phyloP scores from a whole-genome alignment of 2,113 vertebrate genomes.

The Megaceryle torquata region DNA sequence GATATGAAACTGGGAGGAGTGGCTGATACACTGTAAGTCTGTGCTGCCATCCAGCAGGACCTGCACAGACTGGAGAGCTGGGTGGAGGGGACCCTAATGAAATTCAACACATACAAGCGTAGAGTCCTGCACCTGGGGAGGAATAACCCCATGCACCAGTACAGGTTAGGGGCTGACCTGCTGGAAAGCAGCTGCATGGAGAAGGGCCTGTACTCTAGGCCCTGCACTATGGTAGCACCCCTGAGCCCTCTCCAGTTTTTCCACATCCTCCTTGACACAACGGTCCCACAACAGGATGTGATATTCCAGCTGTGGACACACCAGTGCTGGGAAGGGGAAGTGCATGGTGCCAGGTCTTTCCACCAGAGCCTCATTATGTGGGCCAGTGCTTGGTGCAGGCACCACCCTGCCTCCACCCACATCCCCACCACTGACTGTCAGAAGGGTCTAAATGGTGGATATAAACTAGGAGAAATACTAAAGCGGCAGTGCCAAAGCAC shows the following conservation, averaged over 20 bases:
- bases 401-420: neutral
- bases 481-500: neutral
- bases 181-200: too few species aligned
- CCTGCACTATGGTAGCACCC: neutral
- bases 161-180: too few species aligned
- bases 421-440: fast-evolving
- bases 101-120: too few species aligned
- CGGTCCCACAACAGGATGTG: neutral
- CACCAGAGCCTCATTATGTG: neutral
- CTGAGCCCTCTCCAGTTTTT: neutral
- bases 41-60: too few species aligned
- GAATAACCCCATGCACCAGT: too few species aligned
- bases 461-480: neutral
- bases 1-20: too few species aligned
- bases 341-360: neutral
- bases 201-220: neutral
- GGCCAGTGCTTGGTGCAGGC: neutral
- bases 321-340: neutral
- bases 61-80: too few species aligned
- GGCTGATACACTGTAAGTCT: too few species aligned
- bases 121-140: too few species aligned
- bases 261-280: neutral
- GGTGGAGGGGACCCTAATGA: too few species aligned
- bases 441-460: neutral
- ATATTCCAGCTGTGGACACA: neutral